Conservation (phyloP, 2,888 invertebrate genomes). For the Hesperia comma region DNA sequence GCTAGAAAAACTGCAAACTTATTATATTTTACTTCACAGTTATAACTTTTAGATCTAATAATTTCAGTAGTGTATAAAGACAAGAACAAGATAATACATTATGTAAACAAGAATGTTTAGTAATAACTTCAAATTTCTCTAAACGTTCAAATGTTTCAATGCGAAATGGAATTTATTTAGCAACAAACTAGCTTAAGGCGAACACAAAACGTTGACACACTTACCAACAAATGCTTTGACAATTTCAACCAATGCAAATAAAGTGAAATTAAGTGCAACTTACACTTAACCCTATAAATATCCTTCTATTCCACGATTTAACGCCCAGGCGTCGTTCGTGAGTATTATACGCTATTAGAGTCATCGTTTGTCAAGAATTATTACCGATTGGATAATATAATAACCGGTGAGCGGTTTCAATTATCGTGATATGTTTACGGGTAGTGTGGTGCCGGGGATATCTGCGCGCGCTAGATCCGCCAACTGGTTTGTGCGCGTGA, state of each 20-base stretch:
- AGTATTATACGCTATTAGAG: conserved; percentile 61
- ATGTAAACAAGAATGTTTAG: not conserved
- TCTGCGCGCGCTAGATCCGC: conserved; percentile 4
- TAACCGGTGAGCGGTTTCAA: conserved; percentile 47
- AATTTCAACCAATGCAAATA: conserved; percentile 22
- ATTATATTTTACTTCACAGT: too few relatives aligned
- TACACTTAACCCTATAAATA: conserved; percentile 20
- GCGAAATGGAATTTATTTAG: conserved; percentile 1
- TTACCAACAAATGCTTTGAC: conserved; percentile 13
- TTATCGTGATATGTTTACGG: conserved; percentile 47
- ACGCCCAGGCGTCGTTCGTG: conserved; percentile 38
- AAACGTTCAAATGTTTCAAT: not conserved
- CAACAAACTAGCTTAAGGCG: not conserved
- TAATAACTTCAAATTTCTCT: not conserved
- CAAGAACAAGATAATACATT: not conserved
- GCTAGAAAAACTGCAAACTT: too few relatives aligned
- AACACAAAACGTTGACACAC: not conserved
- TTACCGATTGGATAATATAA: conserved; percentile 58
- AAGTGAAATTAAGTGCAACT: conserved; percentile 7
- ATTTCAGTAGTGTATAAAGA: too few relatives aligned
- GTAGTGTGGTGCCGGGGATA: conserved; percentile 48
- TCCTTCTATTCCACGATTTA: conserved; percentile 38
- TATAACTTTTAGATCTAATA: too few relatives aligned
- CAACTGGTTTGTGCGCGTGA: conserved; percentile 40
- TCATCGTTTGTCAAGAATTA: conserved; percentile 62